Evolutionary conservation across 2,113 vertebrate species (phyloP).

Genomic region (Ceyx margarethae): DNA sequence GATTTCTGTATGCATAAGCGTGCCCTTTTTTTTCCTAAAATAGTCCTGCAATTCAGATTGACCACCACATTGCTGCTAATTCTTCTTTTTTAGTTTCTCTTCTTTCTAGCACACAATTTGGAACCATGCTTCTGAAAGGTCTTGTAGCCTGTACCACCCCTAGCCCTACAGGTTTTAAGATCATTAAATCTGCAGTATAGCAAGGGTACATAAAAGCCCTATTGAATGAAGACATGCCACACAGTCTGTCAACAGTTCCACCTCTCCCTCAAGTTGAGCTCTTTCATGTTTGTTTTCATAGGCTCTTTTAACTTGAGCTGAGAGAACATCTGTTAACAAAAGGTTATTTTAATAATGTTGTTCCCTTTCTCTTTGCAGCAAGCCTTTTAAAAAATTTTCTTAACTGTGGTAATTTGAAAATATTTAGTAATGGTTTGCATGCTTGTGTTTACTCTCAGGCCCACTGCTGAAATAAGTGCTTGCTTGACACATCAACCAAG

Average conservation of each 20-base stretch:
- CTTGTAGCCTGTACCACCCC: not conserved
- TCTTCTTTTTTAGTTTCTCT: not conserved
- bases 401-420: not conserved
- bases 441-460: not conserved
- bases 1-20: not conserved
- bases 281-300: not conserved
- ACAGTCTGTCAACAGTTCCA: not conserved
- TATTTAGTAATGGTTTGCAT: not conserved
- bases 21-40: not conserved
- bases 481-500: not conserved
- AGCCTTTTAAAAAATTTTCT: not conserved
- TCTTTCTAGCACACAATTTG: not conserved
- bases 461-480: not conserved
- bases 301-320: not conserved
- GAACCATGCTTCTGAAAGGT: not conserved
- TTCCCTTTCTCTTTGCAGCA: not conserved
- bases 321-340: not conserved
- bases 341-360: not conserved
- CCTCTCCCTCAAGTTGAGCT: not conserved
- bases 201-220: not conserved
- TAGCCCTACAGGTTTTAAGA: not conserved
- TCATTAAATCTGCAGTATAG: not conserved
- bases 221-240: not conserved
- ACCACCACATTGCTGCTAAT: not conserved
- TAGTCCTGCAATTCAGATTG: not conserved